Evolutionary conservation across 30 jellyfish, hydroid and myxozoan species (phyloP).

Genomic region (Aurelia aurita complex sp. Pacific): DNA sequence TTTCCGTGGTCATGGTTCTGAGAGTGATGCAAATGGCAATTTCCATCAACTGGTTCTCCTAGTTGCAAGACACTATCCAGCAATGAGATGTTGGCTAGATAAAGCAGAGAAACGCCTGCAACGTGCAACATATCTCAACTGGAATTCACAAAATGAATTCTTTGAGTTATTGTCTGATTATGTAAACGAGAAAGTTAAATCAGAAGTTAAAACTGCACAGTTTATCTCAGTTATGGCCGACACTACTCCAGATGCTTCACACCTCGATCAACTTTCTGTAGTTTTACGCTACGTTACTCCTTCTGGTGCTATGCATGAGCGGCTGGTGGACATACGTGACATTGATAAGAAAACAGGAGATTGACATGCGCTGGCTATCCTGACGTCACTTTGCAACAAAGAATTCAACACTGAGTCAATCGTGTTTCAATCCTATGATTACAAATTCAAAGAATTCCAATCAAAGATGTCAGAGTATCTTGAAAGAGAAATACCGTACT

Average conservation of each 20-base stretch:
- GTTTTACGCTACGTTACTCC: constrained; percentile 43
- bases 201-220: constrained; percentile 38
- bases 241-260: constrained; percentile 55
- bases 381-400: constrained; percentile 58
- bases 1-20: constrained; percentile 59
- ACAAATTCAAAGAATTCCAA: constrained; percentile 53
- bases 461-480: constrained; percentile 37
- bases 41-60: constrained; percentile 67
- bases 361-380: constrained; percentile 57
- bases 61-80: constrained; percentile 64
- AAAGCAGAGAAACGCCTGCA: constrained; percentile 66
- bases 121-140: constrained; percentile 74
- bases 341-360: constrained; percentile 31
- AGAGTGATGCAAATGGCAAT: constrained; percentile 60
- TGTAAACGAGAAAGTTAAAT: constrained; percentile 37
- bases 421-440: constrained; percentile 55
- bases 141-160: constrained; percentile 57
- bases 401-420: constrained; percentile 58
- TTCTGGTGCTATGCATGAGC: constrained; percentile 43
- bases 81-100: constrained; percentile 48
- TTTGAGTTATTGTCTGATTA: constrained; percentile 35
- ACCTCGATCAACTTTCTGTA: constrained; percentile 63
- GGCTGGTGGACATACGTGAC: constrained; percentile 55
- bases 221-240: constrained; percentile 52
- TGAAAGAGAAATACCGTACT: too few relatives aligned